These are phyloP conservation scores for Lucilia sericata DNA, from an alignment of 1,140 invertebrate species.

Conservation along the genomic window DNA sequence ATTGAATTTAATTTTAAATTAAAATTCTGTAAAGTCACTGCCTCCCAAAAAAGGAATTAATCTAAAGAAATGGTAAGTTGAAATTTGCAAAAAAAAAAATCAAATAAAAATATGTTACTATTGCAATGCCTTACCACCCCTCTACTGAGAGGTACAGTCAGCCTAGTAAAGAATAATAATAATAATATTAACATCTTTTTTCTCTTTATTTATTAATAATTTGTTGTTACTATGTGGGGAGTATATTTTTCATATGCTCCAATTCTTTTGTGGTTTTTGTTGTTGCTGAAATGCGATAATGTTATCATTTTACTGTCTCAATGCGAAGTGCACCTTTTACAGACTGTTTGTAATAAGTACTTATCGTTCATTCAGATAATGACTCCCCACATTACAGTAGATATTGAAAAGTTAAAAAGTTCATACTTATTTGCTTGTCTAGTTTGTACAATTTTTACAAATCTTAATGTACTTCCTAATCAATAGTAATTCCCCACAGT, in stretches of 20 bases:
- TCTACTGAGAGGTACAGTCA: not conserved
- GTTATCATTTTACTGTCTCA: not conserved
- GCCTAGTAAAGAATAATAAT: not conserved
- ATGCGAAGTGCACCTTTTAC: too few species aligned
- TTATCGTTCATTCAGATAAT: too few species aligned
- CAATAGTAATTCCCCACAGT: too few species aligned
- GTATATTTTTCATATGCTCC: not conserved
- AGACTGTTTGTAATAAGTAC: too few species aligned
- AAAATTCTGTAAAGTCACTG: not conserved
- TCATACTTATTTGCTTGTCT: too few species aligned
- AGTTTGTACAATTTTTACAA: too few species aligned
- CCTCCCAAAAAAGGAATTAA: not conserved
- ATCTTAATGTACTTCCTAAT: too few species aligned
- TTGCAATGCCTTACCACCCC: not conserved
- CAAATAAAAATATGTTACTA: not conserved
- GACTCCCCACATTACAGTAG: too few species aligned
- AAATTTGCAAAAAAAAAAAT: not conserved
- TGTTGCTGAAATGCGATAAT: not conserved
- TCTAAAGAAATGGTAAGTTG: slow-evolving; percentile 23
- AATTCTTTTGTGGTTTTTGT: not conserved
- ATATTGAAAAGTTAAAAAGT: too few species aligned
- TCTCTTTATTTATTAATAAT: not conserved
- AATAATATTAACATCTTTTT: not conserved
- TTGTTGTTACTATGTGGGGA: not conserved
- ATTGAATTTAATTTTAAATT: not conserved